phyloP scores from a whole-genome alignment of 2,888 invertebrate genomes.

The Chrysolina americana region DNA sequence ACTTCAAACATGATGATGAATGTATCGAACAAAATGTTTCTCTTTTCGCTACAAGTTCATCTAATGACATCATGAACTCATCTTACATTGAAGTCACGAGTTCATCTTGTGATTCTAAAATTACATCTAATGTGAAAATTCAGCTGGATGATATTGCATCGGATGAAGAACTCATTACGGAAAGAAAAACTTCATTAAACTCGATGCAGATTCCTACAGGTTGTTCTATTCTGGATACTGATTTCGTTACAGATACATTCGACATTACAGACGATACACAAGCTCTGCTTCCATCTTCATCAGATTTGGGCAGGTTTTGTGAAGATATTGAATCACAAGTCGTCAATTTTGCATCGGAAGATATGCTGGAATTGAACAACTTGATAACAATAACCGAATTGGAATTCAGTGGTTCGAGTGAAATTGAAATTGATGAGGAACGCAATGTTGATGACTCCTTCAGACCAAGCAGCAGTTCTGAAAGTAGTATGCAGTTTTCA shows the following conservation, averaged over 20 bases:
- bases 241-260: not conserved
- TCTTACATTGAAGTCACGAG: no score
- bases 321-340: slow-evolving; percentile 6
- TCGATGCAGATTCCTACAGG: not conserved
- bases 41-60: no score
- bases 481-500: not conserved
- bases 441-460: not conserved
- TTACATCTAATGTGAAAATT: no score
- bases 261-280: not conserved
- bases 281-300: not conserved
- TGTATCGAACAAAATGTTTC: no score
- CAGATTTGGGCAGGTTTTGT: not conserved
- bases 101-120: no score
- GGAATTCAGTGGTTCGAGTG: not conserved
- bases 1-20: no score
- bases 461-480: not conserved
- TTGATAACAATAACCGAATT: not conserved
- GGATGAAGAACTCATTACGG: not conserved
- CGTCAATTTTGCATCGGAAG: not conserved
- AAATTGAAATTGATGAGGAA: not conserved
- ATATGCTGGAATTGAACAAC: not conserved
- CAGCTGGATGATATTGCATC: not conserved
- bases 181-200: not conserved
- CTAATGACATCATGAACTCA: no score
- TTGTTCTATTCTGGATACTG: not conserved